Evolutionary conservation across 2,797 vertebrate species (phyloP).

Genomic region (Sebastes glaucus): DNA sequence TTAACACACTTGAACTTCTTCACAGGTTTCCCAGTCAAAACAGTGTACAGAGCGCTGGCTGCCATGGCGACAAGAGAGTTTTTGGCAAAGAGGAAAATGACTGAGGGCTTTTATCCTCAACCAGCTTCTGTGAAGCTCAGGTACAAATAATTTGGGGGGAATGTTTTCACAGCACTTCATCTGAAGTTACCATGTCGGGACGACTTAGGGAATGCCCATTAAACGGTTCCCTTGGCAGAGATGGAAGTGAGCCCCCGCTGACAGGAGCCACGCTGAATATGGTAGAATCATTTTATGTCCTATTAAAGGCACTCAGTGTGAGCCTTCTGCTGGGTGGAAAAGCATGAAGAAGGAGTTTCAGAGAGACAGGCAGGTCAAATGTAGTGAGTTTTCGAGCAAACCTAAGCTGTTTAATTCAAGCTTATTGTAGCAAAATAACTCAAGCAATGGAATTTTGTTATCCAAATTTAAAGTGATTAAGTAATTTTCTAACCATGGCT

Average conservation of each 20-base stretch:
- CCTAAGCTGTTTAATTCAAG: too few species aligned
- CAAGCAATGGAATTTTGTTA: neutral
- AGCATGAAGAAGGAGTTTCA: neutral
- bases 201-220: conserved; percentile 2
- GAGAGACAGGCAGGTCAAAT: neutral
- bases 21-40: conserved; percentile 16
- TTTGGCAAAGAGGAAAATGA: conserved; percentile 15
- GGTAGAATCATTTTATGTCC: conserved; percentile 7
- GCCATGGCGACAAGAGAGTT: conserved; percentile 31
- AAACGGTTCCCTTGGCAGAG: conserved; percentile 5
- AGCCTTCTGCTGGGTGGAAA: neutral
- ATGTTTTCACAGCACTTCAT: conserved; percentile 7
- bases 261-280: neutral
- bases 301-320: conserved; percentile 2
- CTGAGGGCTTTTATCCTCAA: conserved; percentile 21
- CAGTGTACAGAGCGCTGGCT: neutral
- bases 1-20: neutral
- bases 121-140: conserved; percentile 23
- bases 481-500: neutral
- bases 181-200: conserved; percentile 18
- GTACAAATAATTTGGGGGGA: conserved; percentile 13
- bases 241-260: conserved; percentile 12
- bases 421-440: neutral
- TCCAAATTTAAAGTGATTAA: neutral
- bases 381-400: too few species aligned